phyloP scores from a whole-genome alignment of 2,797 vertebrate genomes.

The Melanotaenia nigrans region DNA sequence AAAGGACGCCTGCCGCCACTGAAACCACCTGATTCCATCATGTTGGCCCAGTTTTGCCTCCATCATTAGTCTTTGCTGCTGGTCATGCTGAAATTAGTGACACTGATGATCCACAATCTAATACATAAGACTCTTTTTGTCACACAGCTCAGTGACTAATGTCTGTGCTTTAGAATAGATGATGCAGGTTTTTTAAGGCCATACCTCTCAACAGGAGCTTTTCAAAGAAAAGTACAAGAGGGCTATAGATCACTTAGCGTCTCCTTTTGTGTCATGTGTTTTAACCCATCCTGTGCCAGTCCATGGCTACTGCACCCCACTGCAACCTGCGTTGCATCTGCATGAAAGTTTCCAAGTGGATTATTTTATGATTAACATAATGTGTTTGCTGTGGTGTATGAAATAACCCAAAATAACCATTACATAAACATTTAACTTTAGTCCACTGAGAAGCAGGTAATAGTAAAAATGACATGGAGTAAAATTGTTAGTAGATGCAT shows the following conservation, averaged over 20 bases:
- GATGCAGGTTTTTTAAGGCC: conserved; percentile 49
- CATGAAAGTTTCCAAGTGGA: not conserved
- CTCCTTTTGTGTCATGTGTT: conserved; percentile 47
- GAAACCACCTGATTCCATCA: conserved; percentile 51
- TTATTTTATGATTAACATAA: not conserved
- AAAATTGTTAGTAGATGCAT: too few relatives aligned
- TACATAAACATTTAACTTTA: not conserved
- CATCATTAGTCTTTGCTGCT: conserved; percentile 34
- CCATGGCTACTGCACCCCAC: conserved; percentile 25
- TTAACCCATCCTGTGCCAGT: conserved; percentile 40
- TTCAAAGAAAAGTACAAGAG: conserved; percentile 23
- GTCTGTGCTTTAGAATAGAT: conserved; percentile 23
- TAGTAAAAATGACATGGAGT: too few relatives aligned
- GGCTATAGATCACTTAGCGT: conserved; percentile 50
- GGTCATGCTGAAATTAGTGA: conserved; percentile 47
- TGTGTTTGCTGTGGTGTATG: not conserved
- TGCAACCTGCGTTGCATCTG: not conserved
- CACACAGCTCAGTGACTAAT: conserved; percentile 37
- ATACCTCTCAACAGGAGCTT: conserved; percentile 44
- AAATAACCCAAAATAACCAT: not conserved
- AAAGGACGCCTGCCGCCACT: not conserved
- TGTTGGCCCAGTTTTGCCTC: conserved; percentile 43
- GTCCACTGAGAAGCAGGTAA: too few relatives aligned
- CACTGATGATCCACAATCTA: conserved; percentile 45
- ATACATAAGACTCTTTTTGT: conserved; percentile 9